These are phyloP conservation scores for Muscina levida DNA, from an alignment of 2,888 invertebrate genomes.

Conservation along the genomic window DNA sequence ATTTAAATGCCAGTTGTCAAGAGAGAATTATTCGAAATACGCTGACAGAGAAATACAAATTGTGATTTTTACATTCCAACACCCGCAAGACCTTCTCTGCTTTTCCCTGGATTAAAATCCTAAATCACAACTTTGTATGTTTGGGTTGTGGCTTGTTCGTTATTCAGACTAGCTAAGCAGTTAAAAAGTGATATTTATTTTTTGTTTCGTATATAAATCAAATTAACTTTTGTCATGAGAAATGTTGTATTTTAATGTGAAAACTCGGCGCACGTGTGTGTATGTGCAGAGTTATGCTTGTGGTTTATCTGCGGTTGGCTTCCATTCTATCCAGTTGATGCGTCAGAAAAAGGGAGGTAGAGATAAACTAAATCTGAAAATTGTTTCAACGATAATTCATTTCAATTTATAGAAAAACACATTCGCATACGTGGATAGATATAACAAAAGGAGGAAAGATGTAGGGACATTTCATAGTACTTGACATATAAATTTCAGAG, in stretches of 20 bases:
- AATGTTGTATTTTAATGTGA: conserved; percentile 26
- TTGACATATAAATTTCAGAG: conserved; percentile 46
- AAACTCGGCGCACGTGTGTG: neutral
- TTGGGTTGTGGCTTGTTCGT: neutral
- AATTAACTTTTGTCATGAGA: neutral
- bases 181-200: neutral
- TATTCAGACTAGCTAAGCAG: neutral
- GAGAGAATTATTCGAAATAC: conserved; percentile 2
- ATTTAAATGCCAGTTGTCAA: conserved; percentile 4
- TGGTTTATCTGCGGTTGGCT: conserved; percentile 1
- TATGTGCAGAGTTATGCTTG: neutral
- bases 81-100: neutral
- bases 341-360: neutral
- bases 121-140: neutral
- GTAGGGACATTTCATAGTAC: conserved; percentile 33
- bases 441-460: conserved; percentile 22
- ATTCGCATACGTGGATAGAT: neutral
- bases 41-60: conserved; percentile 21
- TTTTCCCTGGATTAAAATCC: neutral
- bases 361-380: conserved; percentile 51
- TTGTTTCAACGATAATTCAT: conserved; percentile 51
- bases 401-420: conserved; percentile 36
- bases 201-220: conserved; percentile 27
- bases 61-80: conserved; percentile 35
- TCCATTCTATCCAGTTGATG: conserved; percentile 8